phyloP scores from a whole-genome alignment of 2,113 vertebrate genomes.

The Grammomys dolichurus region DNA sequence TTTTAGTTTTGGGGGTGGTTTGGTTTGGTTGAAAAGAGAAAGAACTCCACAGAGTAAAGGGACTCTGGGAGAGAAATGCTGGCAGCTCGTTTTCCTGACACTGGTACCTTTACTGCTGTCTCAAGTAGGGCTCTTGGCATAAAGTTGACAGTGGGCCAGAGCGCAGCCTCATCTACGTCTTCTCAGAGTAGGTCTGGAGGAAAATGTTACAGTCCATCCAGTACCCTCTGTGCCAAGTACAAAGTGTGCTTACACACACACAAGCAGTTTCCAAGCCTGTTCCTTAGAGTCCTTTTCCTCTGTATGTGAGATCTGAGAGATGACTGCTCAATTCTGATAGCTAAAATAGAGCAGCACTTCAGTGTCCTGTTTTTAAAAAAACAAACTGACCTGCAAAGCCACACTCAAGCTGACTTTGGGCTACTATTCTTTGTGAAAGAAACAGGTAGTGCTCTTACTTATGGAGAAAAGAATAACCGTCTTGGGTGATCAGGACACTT shows the following conservation, averaged over 20 bases:
- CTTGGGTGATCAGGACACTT: background rate
- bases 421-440: background rate
- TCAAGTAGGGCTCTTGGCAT: background rate
- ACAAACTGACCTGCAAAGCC: background rate
- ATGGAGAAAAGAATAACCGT: background rate
- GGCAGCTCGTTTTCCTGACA: background rate
- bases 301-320: conserved; percentile 38
- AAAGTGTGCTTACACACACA: background rate
- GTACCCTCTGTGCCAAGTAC: conserved; percentile 19
- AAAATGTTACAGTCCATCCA: background rate
- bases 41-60: background rate
- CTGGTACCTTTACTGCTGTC: background rate
- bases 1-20: background rate
- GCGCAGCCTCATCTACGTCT: background rate
- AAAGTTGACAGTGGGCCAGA: background rate
- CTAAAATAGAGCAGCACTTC: conserved; percentile 34
- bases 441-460: background rate
- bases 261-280: conserved; percentile 4
- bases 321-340: conserved; percentile 8
- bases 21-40: background rate
- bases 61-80: background rate
- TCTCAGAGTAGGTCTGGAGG: conserved; percentile 44
- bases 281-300: conserved; percentile 44
- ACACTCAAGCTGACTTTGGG: background rate
- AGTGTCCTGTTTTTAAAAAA: background rate